phyloP scores from a whole-genome alignment of 2,797 vertebrate genomes.

The Aulostomus chinensis region DNA sequence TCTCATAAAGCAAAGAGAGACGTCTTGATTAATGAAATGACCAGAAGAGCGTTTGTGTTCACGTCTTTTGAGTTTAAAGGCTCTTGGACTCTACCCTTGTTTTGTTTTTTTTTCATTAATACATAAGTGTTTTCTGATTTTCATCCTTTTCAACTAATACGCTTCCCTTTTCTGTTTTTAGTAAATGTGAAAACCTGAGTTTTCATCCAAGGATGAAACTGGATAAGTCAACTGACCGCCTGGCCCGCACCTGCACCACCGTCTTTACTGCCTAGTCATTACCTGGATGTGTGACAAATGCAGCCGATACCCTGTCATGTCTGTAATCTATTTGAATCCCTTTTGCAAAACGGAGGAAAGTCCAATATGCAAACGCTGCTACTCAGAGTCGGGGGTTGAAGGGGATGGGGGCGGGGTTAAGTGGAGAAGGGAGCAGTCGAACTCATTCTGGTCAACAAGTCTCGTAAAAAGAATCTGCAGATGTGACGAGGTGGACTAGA shows the following conservation, averaged over 20 bases:
- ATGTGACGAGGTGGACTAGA: slow-evolving; percentile 27
- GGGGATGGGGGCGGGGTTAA: slow-evolving; percentile 1
- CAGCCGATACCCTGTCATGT: slow-evolving; percentile 61
- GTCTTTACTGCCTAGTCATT: slow-evolving; percentile 66
- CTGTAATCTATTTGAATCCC: slow-evolving; percentile 56
- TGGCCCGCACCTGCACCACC: slow-evolving; percentile 65
- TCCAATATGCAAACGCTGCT: slow-evolving; percentile 58
- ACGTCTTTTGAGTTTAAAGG: slow-evolving; percentile 20
- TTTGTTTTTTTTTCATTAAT: slow-evolving; percentile 50
- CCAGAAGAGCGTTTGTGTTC: slow-evolving; percentile 26
- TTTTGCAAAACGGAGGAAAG: slow-evolving; percentile 54
- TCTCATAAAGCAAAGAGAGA: slow-evolving; percentile 56
- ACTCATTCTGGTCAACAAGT: slow-evolving; percentile 35
- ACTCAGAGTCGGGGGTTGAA: slow-evolving; percentile 14
- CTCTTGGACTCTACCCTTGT: slow-evolving; percentile 32
- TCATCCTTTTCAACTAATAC: slow-evolving; percentile 44
- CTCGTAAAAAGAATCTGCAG: slow-evolving; percentile 22
- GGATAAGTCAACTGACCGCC: slow-evolving; percentile 58
- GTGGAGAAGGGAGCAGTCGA: slow-evolving; percentile 25
- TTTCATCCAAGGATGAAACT: slow-evolving; percentile 67
- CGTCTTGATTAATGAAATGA: slow-evolving; percentile 53
- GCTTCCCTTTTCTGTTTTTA: slow-evolving; percentile 72
- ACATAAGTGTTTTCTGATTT: slow-evolving; percentile 28
- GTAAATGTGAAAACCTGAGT: slow-evolving; percentile 83
- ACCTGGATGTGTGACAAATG: slow-evolving; percentile 71